Percentiles rank a stretch among this genome's conserved stretches.
Evolutionary conservation across 2,797 vertebrate genomes (phyloP).

Genomic region (Xerus rutilus): DNA sequence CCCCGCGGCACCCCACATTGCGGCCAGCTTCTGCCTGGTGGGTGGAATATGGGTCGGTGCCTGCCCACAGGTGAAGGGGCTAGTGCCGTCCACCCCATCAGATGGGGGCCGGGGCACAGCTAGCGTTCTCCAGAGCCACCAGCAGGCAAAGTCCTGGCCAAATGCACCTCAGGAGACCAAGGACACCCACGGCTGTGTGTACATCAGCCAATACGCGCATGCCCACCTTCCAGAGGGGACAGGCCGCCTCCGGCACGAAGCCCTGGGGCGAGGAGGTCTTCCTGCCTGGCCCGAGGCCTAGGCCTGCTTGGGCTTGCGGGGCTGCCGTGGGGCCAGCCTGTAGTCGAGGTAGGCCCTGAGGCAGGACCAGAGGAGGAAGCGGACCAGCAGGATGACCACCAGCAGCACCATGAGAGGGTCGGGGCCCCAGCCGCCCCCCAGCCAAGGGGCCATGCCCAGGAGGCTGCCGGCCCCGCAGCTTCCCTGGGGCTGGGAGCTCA

Average conservation of each 20-base stretch:
- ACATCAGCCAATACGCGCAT: background rate
- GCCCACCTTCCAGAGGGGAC: background rate
- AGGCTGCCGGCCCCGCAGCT: background rate
- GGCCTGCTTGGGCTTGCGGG: constrained; percentile 80
- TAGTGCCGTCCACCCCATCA: background rate
- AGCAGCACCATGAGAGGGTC: constrained; percentile 89
- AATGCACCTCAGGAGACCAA: too few relatives aligned
- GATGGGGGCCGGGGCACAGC: too few relatives aligned
- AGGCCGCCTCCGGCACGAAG: too few relatives aligned
- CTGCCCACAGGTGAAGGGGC: background rate
- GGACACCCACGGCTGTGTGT: background rate
- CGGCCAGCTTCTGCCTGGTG: accelerated
- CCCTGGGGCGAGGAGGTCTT: background rate
- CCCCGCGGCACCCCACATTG: background rate
- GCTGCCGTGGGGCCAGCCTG: constrained; percentile 86
- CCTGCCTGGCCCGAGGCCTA: constrained; percentile 47
- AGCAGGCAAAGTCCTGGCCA: background rate
- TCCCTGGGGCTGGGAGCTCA: accelerated
- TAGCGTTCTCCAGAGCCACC: background rate
- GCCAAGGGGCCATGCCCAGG: constrained; percentile 56
- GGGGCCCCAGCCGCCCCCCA: constrained; percentile 78
- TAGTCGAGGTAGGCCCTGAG: constrained; percentile 88
- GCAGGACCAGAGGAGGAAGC: constrained; percentile 91
- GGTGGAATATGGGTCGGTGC: accelerated
- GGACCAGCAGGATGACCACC: constrained; percentile 88